phyloP scores from a whole-genome alignment of 2,888 invertebrate species.

The Phyllotreta cruciferae region DNA sequence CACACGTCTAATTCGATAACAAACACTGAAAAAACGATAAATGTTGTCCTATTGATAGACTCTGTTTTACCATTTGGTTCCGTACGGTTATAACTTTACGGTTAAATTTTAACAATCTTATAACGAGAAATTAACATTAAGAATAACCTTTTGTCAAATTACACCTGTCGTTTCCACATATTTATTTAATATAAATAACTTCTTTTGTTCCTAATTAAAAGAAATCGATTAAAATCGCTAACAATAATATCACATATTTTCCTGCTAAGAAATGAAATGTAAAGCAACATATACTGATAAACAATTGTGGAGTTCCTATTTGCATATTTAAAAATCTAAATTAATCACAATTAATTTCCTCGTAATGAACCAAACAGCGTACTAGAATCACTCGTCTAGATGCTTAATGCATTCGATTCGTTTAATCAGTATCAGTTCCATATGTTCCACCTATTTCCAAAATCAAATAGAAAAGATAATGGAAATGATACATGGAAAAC shows the following conservation, averaged over 20 bases:
- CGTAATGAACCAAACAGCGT: constrained; percentile 24
- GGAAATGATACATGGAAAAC: constrained; percentile 28
- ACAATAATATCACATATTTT: not conserved
- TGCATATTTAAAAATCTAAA: too few relatives aligned
- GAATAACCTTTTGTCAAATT: too few relatives aligned
- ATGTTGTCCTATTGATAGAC: constrained; percentile 37
- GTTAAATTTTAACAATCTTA: too few relatives aligned
- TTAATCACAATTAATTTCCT: too few relatives aligned
- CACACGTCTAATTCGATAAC: constrained; percentile 41
- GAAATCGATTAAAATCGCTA: not conserved
- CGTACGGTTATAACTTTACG: too few relatives aligned
- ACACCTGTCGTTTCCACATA: too few relatives aligned
- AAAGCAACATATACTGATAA: too few relatives aligned
- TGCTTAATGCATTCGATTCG: constrained; percentile 46
- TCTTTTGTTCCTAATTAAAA: not conserved
- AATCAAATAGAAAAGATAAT: constrained; percentile 47
- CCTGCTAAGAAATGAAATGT: not conserved
- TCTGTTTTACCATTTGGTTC: constrained; percentile 20
- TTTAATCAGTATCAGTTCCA: constrained; percentile 51
- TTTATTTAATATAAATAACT: too few relatives aligned
- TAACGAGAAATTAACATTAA: too few relatives aligned
- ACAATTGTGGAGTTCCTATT: too few relatives aligned
- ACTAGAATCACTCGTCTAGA: constrained; percentile 35
- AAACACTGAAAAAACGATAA: constrained; percentile 48
- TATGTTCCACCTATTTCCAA: constrained; percentile 53